Conservation (phyloP, 2,797 vertebrate genomes). For the Danio albolineatus region DNA sequence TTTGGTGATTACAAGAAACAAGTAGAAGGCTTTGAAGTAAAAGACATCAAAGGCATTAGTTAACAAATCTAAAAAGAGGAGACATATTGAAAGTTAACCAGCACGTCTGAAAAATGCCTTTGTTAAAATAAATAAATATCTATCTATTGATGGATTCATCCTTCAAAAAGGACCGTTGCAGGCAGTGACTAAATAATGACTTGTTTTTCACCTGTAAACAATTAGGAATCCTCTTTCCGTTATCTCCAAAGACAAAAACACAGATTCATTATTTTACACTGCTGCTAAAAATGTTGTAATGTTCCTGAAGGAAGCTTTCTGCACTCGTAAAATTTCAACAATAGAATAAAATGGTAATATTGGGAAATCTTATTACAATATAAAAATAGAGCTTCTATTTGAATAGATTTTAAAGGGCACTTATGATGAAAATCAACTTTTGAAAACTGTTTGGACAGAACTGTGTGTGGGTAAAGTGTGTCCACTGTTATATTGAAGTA, state of each 20-base stretch:
- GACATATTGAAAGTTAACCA: conserved; percentile 9
- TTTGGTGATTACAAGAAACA: conserved; percentile 3
- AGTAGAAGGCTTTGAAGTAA: neutral
- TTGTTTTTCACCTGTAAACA: conserved; percentile 20
- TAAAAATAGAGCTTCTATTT: neutral
- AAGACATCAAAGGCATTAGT: conserved; percentile 3
- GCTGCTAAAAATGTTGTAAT: neutral
- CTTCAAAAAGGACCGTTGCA: neutral
- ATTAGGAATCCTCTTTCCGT: neutral
- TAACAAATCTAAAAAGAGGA: neutral
- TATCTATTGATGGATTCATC: neutral
- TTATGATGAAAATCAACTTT: too few relatives aligned
- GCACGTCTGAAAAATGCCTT: conserved; percentile 11
- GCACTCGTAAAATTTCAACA: neutral
- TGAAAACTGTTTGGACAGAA: too few relatives aligned
- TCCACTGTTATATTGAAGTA: too few relatives aligned
- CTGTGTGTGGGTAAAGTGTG: too few relatives aligned
- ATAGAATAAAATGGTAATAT: neutral
- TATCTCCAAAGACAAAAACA: neutral
- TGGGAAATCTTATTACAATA: neutral
- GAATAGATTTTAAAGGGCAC: neutral
- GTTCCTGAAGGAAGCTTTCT: neutral
- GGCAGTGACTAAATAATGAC: neutral
- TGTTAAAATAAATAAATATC: conserved; percentile 20
- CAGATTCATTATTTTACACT: neutral